Conservation (phyloP, 2,888 invertebrate species). For the Lithophane semibrunnea region DNA sequence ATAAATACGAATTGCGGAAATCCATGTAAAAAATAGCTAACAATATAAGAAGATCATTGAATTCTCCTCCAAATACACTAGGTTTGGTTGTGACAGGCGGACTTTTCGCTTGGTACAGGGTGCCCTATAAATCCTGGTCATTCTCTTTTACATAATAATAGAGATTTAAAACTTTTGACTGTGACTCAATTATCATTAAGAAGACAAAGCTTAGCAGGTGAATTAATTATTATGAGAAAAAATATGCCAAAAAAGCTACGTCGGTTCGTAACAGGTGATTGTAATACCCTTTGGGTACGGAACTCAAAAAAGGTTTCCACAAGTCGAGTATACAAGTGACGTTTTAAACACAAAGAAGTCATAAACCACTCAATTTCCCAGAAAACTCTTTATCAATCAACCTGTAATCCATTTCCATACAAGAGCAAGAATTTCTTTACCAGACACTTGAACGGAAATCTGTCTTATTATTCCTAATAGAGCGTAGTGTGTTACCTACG, state of each 20-base stretch:
- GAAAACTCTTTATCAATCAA: slow-evolving; percentile 3
- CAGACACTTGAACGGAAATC: slow-evolving; percentile 5
- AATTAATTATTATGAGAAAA: too few species aligned
- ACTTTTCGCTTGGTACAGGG: too few species aligned
- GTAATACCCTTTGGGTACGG: too few species aligned
- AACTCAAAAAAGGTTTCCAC: too few species aligned
- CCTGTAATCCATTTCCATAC: slow-evolving; percentile 11
- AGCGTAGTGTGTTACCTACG: slow-evolving; percentile 3
- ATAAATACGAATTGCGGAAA: too few species aligned
- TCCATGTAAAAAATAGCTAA: too few species aligned
- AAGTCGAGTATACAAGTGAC: too few species aligned
- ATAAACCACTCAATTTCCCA: not conserved
- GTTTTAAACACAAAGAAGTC: not conserved
- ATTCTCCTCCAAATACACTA: too few species aligned
- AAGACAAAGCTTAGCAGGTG: not conserved
- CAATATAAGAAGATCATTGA: too few species aligned
- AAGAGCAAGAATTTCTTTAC: slow-evolving; percentile 1
- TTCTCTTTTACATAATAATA: too few species aligned
- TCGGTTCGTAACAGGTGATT: not conserved
- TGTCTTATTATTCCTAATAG: slow-evolving; percentile 28
- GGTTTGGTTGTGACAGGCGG: too few species aligned
- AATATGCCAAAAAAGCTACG: not conserved
- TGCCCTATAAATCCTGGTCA: too few species aligned
- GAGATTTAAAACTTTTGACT: not conserved
- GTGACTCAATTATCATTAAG: not conserved